A percentile compares a stretch with the other conserved stretches of the same genome.
phyloP scores from a whole-genome alignment of 2,888 invertebrate genomes.

The Leptura quadrifasciata region DNA sequence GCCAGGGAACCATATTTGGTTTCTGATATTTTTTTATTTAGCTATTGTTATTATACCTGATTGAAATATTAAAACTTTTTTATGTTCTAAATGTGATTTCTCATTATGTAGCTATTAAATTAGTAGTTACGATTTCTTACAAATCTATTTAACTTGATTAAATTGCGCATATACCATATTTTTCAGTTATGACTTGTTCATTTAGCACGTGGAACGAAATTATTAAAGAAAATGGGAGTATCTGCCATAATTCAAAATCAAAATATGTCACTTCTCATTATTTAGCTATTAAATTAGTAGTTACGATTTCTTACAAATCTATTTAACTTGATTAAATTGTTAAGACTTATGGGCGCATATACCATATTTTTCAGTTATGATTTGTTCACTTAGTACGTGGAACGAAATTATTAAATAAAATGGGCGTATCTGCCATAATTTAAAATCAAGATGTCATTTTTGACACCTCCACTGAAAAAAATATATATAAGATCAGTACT shows the following conservation, averaged over 20 bases:
- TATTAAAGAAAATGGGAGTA: not conserved
- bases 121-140: not conserved
- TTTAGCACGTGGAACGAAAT: not conserved
- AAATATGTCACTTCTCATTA: not conserved
- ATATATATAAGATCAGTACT: not conserved
- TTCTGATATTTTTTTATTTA: no score
- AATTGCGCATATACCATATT: not conserved
- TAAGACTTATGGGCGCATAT: not conserved
- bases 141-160: not conserved
- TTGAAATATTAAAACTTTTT: no score
- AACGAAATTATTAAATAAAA: not conserved
- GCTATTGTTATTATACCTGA: no score
- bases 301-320: not conserved
- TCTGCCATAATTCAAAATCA: constrained; percentile 9
- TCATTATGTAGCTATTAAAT: no score
- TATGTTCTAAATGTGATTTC: no score
- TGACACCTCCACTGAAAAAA: not conserved
- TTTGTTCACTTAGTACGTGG: not conserved
- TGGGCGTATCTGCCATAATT: constrained; percentile 1
- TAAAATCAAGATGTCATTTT: not conserved
- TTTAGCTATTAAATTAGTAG: not conserved
- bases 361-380: constrained; percentile 3
- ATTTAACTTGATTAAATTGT: not conserved
- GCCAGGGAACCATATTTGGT: no score
- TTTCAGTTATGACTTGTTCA: not conserved